Evolutionary conservation across 64 coral and sea anemone species (phyloP), one percentile per base, ranked within the genome.

Genomic region (Dendrophyllia cribrosa): DNA sequence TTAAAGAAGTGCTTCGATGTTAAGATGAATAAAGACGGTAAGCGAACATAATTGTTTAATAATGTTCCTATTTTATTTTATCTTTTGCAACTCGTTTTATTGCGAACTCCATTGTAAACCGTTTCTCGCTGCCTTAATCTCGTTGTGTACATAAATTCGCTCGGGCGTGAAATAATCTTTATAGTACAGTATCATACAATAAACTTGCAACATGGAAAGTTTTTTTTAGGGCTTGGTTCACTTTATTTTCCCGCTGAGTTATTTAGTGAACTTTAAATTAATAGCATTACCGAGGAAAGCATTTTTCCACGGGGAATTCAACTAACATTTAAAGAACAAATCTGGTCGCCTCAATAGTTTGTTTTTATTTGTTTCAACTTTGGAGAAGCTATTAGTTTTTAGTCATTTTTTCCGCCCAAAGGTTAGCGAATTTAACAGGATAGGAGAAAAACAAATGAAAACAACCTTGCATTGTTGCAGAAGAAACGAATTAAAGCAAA

Each of bases 11-110:
- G 97, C 66, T 96, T 96, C 68, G 87, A 77, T 13, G 94, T 99
- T 6, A 90, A 94, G 72, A 99, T 99, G 97, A 99, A 99, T 44
- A 93, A 83, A 59, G 97, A 99, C 43, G 97, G 97, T 99, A 79
- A 89, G 97, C 25, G 20, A 14, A 22, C 43, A 17, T 7, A 55
- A 5, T 72, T 82, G n/a, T 65, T 23, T 45, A n/a, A 6, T 14
- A 83, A 64, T n/a, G 10, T 55, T 47, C 19, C 2, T 64, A 16
- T 11, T 49, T 65, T 10, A 19, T 19, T 5, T 9, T 17, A 21
- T 21, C 60, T 83, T 45, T n/a, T 43, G 9, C 20, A 75, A 49
- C 46, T 56, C 53, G 7, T 56, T 56, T 56, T 56, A 56, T 12
- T 7, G 7, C 53, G 7, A 56, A 56, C 7, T 56, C 53, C 53